Conservation (phyloP, 2,113 vertebrate genomes). For the Salvelinus sp. region DNA sequence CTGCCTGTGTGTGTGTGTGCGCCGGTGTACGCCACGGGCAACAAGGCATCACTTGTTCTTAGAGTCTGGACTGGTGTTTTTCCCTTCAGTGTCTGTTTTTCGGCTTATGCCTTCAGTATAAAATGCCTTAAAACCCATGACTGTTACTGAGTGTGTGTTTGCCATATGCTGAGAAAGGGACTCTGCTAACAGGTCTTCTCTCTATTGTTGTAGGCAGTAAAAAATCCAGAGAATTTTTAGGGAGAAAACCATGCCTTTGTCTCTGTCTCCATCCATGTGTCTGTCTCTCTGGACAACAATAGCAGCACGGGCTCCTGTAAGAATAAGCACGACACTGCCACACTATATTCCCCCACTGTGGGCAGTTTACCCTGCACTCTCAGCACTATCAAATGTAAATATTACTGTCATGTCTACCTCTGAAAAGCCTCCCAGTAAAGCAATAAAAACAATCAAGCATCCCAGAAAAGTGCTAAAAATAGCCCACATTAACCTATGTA, state of each 20-base stretch:
- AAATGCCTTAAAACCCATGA: too few species aligned
- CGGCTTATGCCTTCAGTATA: too few species aligned
- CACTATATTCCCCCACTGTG: too few species aligned
- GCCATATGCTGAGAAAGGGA: too few species aligned
- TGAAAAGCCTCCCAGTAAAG: too few species aligned
- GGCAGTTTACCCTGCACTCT: too few species aligned
- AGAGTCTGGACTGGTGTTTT: conserved; percentile 21
- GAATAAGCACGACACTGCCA: conserved; percentile 41
- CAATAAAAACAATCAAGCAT: too few species aligned
- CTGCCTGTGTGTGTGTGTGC: conserved; percentile 31
- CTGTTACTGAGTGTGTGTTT: conserved; percentile 34
- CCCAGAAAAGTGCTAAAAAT: too few species aligned
- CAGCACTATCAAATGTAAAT: too few species aligned
- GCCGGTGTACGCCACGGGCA: conserved; percentile 17
- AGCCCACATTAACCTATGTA: too few species aligned
- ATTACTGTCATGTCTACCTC: too few species aligned
- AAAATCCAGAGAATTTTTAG: not conserved
- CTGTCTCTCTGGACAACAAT: conserved; percentile 46
- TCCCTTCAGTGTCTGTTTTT: conserved; percentile 28
- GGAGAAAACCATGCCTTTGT: conserved; percentile 23
- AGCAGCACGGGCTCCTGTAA: conserved; percentile 28
- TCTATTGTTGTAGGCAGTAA: not conserved
- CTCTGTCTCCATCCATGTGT: conserved; percentile 24
- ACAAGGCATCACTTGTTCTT: conserved; percentile 61
- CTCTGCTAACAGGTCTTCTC: not conserved